These are phyloP conservation scores for Buceros bicornis DNA, from an alignment of 2,797 vertebrate species.

Conservation along the genomic window DNA sequence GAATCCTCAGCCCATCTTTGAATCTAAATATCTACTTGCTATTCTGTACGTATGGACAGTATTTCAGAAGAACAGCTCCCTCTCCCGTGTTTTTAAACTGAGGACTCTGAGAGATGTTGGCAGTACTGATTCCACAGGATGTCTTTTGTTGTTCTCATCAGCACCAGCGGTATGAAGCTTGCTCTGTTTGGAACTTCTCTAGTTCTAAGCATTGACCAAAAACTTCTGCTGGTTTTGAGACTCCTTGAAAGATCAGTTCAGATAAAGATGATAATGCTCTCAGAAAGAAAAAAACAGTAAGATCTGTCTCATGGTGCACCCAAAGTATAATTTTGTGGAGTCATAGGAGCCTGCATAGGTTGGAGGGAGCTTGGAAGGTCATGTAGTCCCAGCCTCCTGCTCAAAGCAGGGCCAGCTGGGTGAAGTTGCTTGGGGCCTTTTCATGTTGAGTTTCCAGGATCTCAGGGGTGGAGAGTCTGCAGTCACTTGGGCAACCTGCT, in stretches of 20 bases:
- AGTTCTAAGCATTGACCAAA: neutral
- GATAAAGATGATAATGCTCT: neutral
- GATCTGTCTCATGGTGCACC: neutral
- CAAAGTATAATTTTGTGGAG: neutral
- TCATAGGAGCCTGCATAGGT: fast-evolving
- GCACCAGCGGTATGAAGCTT: neutral
- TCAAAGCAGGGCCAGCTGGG: neutral
- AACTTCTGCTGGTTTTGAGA: neutral
- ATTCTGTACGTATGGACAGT: fast-evolving
- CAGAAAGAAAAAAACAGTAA: neutral
- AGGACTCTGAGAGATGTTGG: neutral
- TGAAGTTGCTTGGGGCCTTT: neutral
- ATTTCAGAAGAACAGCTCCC: neutral
- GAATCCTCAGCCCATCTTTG: neutral
- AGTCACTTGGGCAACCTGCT: fast-evolving
- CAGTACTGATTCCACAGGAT: fast-evolving
- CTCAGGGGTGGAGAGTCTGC: neutral
- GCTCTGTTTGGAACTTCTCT: neutral
- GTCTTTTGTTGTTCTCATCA: fast-evolving
- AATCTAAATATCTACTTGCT: neutral
- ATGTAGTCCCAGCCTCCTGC: neutral
- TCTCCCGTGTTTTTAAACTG: neutral
- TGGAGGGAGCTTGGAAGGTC: neutral
- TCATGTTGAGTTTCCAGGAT: neutral
- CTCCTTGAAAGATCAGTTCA: neutral